Percentiles rank a stretch among this genome's conserved stretches.
phyloP scores from a whole-genome alignment of 2,888 invertebrate species.

The Taenaris catops region DNA sequence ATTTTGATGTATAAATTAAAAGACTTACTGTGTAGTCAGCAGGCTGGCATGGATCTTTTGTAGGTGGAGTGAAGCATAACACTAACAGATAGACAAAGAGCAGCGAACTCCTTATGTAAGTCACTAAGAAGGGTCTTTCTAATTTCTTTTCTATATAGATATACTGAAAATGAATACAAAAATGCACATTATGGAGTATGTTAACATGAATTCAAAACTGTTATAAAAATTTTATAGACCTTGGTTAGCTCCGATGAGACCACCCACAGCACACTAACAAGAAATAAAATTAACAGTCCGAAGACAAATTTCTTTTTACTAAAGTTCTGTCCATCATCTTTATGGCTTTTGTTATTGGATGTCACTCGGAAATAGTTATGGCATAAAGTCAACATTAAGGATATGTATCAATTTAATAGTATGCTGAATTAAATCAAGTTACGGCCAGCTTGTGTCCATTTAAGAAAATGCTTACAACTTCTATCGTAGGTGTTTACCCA shows the following conservation, averaged over 20 bases:
- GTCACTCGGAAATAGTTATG: slow-evolving; percentile 69
- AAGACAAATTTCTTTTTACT: slow-evolving; percentile 82
- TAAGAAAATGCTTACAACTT: too few relatives aligned
- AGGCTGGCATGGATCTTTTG: slow-evolving; percentile 90
- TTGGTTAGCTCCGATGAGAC: slow-evolving; percentile 96
- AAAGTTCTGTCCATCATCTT: slow-evolving; percentile 54
- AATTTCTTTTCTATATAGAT: slow-evolving; percentile 91
- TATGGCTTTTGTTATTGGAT: slow-evolving; percentile 55
- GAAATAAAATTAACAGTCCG: slow-evolving; percentile 91
- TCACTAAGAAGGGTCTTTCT: slow-evolving; percentile 97
- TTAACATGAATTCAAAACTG: too few relatives aligned
- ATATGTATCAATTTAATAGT: slow-evolving; percentile 27
- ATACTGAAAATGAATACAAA: slow-evolving; percentile 81
- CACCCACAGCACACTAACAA: slow-evolving; percentile 98
- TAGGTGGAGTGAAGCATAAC: slow-evolving; percentile 93
- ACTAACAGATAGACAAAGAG: slow-evolving; percentile 95
- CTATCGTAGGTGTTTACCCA: too few relatives aligned
- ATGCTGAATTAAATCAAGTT: slow-evolving; percentile 16
- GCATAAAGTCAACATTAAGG: slow-evolving; percentile 74
- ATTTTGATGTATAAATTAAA: too few relatives aligned
- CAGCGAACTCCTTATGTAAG: slow-evolving; percentile 96
- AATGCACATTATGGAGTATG: too few relatives aligned
- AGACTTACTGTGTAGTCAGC: slow-evolving; percentile 87
- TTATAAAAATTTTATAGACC: too few relatives aligned
- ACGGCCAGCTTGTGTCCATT: slow-evolving; percentile 22